Evolutionary conservation across 2,888 invertebrate species (phyloP).

Genomic region (Heliconius aoede): DNA sequence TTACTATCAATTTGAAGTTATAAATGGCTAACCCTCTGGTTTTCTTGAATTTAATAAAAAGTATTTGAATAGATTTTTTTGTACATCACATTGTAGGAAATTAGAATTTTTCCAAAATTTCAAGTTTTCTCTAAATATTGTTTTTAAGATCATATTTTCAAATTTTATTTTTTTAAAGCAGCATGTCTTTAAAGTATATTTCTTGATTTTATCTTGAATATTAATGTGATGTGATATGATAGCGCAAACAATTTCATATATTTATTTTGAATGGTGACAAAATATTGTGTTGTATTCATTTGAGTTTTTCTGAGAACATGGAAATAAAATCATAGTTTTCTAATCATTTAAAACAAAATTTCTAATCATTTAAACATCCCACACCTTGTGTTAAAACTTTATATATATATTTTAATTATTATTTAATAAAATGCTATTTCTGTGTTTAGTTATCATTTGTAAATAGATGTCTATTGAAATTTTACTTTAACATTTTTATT

Average conservation of each 20-base stretch:
- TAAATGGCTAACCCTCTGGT: constrained; percentile 3
- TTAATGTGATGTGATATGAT: constrained; percentile 24
- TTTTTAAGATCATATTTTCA: not conserved
- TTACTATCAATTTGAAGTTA: not conserved
- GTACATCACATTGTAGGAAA: too few relatives aligned
- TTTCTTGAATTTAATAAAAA: constrained; percentile 1
- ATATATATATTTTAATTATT: not conserved
- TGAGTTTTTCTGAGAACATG: not conserved
- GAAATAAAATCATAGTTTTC: not conserved
- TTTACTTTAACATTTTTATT: not conserved
- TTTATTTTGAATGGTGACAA: not conserved
- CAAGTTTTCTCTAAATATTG: not conserved
- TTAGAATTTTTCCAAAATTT: too few relatives aligned
- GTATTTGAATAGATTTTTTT: not conserved
- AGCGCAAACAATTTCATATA: constrained; percentile 22
- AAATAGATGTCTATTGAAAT: not conserved
- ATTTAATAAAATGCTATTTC: not conserved
- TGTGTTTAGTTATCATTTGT: not conserved
- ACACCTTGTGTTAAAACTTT: not conserved
- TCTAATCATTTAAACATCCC: not conserved
- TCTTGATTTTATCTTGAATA: constrained; percentile 5
- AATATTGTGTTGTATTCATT: not conserved
- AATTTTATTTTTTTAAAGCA: not conserved
- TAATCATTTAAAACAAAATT: not conserved
- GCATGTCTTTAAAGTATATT: not conserved